phyloP scores from a whole-genome alignment of 2,113 vertebrate species.

The Maccullochella peelii region DNA sequence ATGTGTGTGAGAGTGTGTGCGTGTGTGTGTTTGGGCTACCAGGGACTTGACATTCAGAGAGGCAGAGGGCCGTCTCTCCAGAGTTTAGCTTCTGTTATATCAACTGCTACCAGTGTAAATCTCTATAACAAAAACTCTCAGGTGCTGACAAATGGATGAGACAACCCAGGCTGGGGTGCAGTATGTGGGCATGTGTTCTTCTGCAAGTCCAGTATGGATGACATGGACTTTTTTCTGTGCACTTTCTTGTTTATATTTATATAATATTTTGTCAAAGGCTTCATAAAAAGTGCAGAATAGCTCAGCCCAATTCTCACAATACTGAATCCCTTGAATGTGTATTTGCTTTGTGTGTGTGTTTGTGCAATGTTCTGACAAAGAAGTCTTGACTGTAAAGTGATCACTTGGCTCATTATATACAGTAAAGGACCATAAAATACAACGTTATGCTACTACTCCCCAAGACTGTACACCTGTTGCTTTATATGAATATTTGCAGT shows the following conservation, averaged over 20 bases:
- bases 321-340: not conserved
- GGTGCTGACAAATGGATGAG: constrained; percentile 34
- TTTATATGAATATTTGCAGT: constrained; percentile 14
- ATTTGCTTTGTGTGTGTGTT: constrained; percentile 9
- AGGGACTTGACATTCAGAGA: constrained; percentile 57
- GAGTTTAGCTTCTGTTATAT: constrained; percentile 50
- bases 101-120: constrained; percentile 46
- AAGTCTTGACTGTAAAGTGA: not conserved
- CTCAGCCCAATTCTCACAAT: not conserved
- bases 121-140: constrained; percentile 43
- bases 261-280: constrained; percentile 4
- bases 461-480: not conserved
- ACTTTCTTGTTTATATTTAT: not conserved
- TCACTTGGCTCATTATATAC: constrained; percentile 18
- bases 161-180: constrained; percentile 9
- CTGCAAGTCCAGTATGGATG: not conserved
- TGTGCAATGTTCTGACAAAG: not conserved
- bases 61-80: constrained; percentile 41
- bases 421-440: constrained; percentile 1
- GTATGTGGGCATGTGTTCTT: constrained; percentile 23
- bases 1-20: constrained; percentile 6
- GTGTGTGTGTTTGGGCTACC: not conserved
- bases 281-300: not conserved
- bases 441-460: not conserved
- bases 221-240: not conserved